Conservation (phyloP, 2,888 invertebrate species). For the Prenolepis imparis region DNA sequence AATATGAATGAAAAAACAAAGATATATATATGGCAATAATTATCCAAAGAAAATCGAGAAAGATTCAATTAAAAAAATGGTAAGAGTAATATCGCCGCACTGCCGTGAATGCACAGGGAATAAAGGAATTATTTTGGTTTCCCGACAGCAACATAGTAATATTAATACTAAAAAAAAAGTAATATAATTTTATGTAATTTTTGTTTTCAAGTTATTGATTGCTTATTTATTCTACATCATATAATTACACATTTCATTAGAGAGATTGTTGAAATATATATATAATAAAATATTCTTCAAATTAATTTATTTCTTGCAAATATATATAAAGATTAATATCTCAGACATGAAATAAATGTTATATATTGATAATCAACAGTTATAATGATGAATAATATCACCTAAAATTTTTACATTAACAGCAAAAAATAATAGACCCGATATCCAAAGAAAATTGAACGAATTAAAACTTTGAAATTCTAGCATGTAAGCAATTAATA, state of each 20-base stretch:
- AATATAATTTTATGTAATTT: too few species aligned
- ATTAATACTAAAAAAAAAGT: too few species aligned
- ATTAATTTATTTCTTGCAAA: not conserved
- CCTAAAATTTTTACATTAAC: constrained; percentile 92
- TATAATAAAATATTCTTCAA: constrained; percentile 2
- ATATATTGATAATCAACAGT: constrained; percentile 28
- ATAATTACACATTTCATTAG: not conserved
- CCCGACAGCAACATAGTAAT: too few species aligned
- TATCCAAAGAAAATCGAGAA: too few species aligned
- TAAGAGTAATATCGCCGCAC: too few species aligned
- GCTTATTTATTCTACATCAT: not conserved
- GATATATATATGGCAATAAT: too few species aligned
- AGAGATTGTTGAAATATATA: not conserved
- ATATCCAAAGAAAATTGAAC: constrained; percentile 94
- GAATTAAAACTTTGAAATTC: constrained; percentile 96
- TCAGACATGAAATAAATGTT: not conserved
- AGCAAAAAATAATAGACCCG: constrained; percentile 93
- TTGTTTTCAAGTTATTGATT: too few species aligned
- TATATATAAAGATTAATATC: not conserved
- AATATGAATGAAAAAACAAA: too few species aligned
- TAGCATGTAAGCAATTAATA: constrained; percentile 95
- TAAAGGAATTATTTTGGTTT: too few species aligned
- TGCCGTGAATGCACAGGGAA: too few species aligned
- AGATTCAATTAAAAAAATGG: too few species aligned
- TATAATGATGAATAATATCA: constrained; percentile 86